Evolutionary conservation across 53 echinoderm and acorn worm species (phyloP).

Genomic region (Arbacia lixula): DNA sequence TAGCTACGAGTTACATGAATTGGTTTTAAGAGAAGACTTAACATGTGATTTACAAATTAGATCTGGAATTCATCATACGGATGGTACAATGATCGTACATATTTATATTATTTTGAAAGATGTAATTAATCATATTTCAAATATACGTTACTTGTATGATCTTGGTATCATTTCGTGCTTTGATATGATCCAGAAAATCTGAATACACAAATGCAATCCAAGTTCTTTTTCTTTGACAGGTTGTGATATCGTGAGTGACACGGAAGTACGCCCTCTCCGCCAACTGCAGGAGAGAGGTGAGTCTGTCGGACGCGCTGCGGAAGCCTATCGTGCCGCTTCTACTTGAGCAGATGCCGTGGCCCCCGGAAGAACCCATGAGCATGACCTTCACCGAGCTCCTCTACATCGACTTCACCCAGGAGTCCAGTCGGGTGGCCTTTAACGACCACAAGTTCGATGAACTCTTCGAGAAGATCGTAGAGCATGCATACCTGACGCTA

Average conservation of each 20-base stretch:
- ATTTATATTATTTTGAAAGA: no score
- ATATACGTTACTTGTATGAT: no score
- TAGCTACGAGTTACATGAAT: no score
- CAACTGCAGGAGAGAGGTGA: constrained; percentile 94
- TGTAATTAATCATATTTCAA: no score
- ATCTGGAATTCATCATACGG: no score
- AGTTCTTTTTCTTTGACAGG: constrained; percentile 63
- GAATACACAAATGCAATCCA: no score
- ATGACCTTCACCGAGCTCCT: constrained; percentile 89
- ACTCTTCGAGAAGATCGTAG: constrained; percentile 70
- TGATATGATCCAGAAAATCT: no score
- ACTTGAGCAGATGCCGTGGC: constrained; percentile 80
- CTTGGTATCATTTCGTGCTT: no score
- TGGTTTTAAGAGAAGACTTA: no score
- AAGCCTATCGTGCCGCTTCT: constrained; percentile 91
- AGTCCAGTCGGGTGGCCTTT: constrained; percentile 66
- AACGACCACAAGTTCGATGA: constrained; percentile 84
- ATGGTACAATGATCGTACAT: no score
- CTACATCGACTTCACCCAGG: constrained; percentile 84
- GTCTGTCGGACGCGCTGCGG: constrained; percentile 85
- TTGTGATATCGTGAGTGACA: constrained; percentile 89
- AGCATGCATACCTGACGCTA: constrained; percentile 47
- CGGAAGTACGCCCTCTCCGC: constrained; percentile 91
- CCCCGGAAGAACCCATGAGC: constrained; percentile 94
- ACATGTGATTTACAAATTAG: no score